Evolutionary conservation across 2,113 vertebrate species (phyloP).

Genomic region (Campylomormyrus numenius): DNA sequence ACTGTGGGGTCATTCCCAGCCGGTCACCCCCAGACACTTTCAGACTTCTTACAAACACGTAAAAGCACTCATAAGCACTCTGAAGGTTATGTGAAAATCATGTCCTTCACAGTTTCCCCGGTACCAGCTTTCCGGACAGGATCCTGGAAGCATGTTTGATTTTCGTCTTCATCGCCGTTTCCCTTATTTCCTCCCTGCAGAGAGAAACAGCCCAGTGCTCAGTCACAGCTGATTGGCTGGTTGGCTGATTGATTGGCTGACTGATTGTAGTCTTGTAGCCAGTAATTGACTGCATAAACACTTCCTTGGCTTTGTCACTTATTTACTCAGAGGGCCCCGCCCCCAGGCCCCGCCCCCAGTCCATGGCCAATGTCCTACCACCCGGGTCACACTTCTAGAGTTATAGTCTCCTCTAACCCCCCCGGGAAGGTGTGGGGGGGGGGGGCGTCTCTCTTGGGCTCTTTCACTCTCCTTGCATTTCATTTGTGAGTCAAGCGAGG

Average conservation of each 20-base stretch:
- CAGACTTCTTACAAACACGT: neutral
- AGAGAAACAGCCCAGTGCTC: neutral
- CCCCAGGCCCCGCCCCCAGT: neutral
- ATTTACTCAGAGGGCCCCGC: neutral
- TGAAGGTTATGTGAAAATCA: neutral
- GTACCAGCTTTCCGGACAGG: neutral
- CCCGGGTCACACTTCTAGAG: neutral
- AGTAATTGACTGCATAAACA: conserved; percentile 17
- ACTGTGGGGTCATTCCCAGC: neutral
- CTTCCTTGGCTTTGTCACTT: conserved; percentile 1
- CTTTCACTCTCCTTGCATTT: neutral
- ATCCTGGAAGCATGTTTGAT: neutral
- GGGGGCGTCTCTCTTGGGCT: neutral
- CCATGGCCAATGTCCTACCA: neutral
- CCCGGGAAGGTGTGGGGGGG: neutral
- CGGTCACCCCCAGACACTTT: neutral
- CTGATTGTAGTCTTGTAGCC: conserved; percentile 13
- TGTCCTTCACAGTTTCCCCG: neutral
- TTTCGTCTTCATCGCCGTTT: neutral
- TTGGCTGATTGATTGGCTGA: conserved; percentile 13
- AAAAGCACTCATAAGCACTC: neutral
- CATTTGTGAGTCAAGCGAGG: conserved; percentile 29
- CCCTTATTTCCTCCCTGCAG: neutral
- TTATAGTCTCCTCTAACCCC: neutral
- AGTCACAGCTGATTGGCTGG: conserved; percentile 3